These are phyloP conservation scores for Camponotus fellah DNA, from an alignment of 2,888 invertebrate species.

Conservation along the genomic window DNA sequence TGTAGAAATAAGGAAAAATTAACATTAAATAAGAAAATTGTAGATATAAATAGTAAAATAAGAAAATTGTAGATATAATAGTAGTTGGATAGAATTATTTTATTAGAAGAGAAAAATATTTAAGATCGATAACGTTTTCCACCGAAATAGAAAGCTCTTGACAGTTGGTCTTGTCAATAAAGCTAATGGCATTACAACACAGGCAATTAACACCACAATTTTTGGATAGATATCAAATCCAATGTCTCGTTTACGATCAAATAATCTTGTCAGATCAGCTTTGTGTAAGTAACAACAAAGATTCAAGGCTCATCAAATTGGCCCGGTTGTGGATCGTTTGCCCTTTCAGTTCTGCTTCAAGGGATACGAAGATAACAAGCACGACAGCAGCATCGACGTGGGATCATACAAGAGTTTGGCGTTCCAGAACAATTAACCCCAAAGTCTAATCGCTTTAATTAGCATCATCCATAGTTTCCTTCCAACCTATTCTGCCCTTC, in stretches of 20 bases:
- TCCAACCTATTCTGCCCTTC: conserved; percentile 76
- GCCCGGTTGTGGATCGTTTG: conserved; percentile 30
- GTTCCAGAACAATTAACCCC: conserved; percentile 84
- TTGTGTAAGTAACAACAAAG: conserved; percentile 4
- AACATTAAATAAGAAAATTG: conserved; percentile 16
- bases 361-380: conserved; percentile 49
- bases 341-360: conserved; percentile 20
- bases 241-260: conserved; percentile 8
- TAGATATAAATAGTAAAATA: neutral
- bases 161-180: conserved; percentile 14
- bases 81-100: conserved; percentile 36
- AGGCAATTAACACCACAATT: conserved; percentile 1
- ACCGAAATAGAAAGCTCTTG: conserved; percentile 32
- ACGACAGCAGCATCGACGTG: conserved; percentile 53
- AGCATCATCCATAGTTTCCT: conserved; percentile 77
- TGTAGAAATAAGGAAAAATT: conserved; percentile 13
- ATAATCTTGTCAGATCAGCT: conserved; percentile 1
- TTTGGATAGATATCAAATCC: neutral
- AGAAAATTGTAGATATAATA: conserved; percentile 33
- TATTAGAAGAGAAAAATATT: conserved; percentile 22
- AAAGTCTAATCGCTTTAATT: conserved; percentile 84
- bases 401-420: conserved; percentile 68
- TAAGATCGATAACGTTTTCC: conserved; percentile 34
- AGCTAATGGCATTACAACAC: conserved; percentile 20
- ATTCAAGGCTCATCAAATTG: conserved; percentile 23